These are phyloP conservation scores for Ctenomys sociabilis DNA, from an alignment of 2,113 vertebrate genomes.

Conservation along the genomic window DNA sequence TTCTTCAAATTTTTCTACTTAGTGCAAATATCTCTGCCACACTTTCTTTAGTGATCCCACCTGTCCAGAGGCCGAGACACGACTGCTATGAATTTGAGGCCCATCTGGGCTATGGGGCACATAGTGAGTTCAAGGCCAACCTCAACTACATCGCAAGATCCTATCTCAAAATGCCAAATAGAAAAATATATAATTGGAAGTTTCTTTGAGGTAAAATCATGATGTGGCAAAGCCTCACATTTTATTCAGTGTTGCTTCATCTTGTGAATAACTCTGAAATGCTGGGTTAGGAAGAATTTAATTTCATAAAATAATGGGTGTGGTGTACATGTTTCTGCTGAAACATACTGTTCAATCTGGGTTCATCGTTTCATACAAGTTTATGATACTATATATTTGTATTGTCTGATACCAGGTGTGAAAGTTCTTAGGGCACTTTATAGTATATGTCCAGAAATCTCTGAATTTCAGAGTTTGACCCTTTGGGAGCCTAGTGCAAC, in stretches of 20 bases:
- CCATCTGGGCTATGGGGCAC: not conserved
- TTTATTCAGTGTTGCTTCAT: not conserved
- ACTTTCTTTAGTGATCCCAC: no score
- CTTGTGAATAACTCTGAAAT: not conserved
- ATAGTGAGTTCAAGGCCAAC: not conserved
- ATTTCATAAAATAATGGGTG: not conserved
- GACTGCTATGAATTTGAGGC: not conserved
- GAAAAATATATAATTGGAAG: not conserved
- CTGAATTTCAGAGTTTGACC: not conserved
- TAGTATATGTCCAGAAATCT: not conserved
- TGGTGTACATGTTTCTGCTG: not conserved
- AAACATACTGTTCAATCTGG: not conserved
- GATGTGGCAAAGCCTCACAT: not conserved
- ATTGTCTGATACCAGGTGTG: not conserved
- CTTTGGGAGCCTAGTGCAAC: not conserved
- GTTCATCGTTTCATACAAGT: not conserved
- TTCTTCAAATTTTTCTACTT: not conserved
- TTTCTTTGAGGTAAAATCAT: not conserved
- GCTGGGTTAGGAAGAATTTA: slow-evolving; percentile 9
- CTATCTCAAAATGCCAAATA: not conserved
- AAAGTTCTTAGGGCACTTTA: not conserved
- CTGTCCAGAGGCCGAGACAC: not conserved
- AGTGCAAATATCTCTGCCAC: not conserved
- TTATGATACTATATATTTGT: not conserved
- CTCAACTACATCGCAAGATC: not conserved